A percentile compares a stretch with the other conserved stretches of the same genome.
phyloP scores from a whole-genome alignment of 2,888 invertebrate species.

The Aproaerema taeniolella region DNA sequence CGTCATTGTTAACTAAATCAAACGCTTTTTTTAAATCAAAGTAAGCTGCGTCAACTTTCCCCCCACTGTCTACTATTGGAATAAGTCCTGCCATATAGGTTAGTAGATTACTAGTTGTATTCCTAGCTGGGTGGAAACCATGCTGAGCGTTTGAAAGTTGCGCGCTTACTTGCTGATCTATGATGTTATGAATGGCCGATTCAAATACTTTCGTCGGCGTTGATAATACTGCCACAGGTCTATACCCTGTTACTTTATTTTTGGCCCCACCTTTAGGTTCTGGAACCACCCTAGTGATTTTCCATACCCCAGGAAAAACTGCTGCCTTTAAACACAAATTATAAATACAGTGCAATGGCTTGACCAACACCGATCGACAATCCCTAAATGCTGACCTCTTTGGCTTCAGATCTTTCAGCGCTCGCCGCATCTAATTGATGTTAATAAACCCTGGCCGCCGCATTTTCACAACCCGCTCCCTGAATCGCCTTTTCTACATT shows the following conservation, averaged over 20 bases:
- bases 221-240: conserved; percentile 6
- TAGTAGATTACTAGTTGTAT: conserved; percentile 3
- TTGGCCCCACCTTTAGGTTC: not conserved
- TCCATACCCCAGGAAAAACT: not conserved
- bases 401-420: not conserved
- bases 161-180: conserved; percentile 7
- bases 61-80: too few relatives aligned
- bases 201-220: conserved; percentile 10
- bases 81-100: too few relatives aligned
- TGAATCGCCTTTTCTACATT: conserved; percentile 7
- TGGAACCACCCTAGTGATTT: not conserved
- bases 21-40: conserved; percentile 4
- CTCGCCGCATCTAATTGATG: not conserved
- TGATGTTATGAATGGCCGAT: too few relatives aligned
- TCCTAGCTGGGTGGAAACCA: conserved; percentile 10
- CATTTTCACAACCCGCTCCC: not conserved
- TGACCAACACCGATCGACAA: not conserved
- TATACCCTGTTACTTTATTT: not conserved
- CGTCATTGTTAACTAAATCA: not conserved
- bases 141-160: conserved; percentile 12
- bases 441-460: not conserved
- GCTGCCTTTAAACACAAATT: not conserved
- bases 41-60: conserved; percentile 8
- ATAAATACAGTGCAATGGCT: not conserved
- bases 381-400: not conserved